Conservation (phyloP, 2,888 invertebrate species). For the Harpalus rubripes region DNA sequence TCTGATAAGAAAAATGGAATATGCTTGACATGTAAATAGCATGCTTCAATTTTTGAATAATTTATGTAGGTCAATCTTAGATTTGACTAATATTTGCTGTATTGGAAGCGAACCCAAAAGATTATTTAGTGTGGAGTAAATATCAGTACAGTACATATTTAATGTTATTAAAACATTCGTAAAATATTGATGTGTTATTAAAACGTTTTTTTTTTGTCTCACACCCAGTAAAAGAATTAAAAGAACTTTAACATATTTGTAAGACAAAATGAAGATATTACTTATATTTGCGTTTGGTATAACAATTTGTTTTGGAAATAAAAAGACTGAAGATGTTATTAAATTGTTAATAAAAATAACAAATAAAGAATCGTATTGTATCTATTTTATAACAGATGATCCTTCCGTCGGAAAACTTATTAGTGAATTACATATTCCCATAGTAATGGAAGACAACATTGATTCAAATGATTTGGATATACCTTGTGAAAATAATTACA, state of each 20-base stretch:
- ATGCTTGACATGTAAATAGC: not conserved
- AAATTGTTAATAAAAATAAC: slow-evolving; percentile 24
- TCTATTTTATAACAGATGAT: slow-evolving; percentile 28
- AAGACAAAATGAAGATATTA: slow-evolving; percentile 9
- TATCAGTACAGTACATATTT: not conserved
- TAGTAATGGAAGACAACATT: slow-evolving; percentile 9
- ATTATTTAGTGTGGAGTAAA: not conserved
- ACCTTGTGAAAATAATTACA: slow-evolving; percentile 20
- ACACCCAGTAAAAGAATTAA: not conserved
- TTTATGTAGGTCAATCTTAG: slow-evolving; percentile 6
- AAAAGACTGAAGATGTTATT: slow-evolving; percentile 11
- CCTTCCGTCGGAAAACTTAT: not conserved
- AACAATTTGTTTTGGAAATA: slow-evolving; percentile 18
- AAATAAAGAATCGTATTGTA: slow-evolving; percentile 1
- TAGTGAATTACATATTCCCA: slow-evolving; percentile 26
- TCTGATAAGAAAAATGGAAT: slow-evolving; percentile 28
- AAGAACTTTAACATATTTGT: not conserved
- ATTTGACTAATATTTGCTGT: slow-evolving; percentile 28
- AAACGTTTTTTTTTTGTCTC: not conserved
- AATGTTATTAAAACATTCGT: not conserved
- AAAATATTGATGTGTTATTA: not conserved
- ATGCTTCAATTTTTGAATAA: slow-evolving; percentile 6
- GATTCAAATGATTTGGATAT: not conserved
- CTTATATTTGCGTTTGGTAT: not conserved
- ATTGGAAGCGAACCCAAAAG: not conserved